Evolutionary conservation across 2,888 invertebrate genomes (phyloP), one percentile per base, ranked within the genome.

Genomic region (Philonicus albiceps): DNA sequence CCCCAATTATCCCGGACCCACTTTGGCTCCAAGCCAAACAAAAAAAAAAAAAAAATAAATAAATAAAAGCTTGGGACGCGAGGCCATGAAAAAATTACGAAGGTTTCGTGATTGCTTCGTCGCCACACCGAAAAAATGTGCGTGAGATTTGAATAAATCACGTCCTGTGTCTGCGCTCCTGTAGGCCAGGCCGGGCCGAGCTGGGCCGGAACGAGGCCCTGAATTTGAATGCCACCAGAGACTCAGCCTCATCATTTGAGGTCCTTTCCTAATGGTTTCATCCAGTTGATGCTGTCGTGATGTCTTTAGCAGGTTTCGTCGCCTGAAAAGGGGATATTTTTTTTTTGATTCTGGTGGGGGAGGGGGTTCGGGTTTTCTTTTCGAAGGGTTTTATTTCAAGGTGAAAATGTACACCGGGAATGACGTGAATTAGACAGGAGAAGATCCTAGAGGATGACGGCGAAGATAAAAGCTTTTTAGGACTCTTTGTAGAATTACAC

Each of bases 1-100:
- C 73, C 43, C 40, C 84, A 84, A 84, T 84, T 84, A 73, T 84
- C 30, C 30, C 30, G 22, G 19, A 84, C 43, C 73, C 73, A 84
- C 37, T 84, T 73, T 84, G 84, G 84, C 84, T 43, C n/a, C 5
- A 73, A 27, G 40, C 84, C 84, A 84, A 73, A 34, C 8, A 73
- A 84, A 34, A 19, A 83, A n/a, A 83, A 30, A 3, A 80, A 13
- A 53, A 40, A 40, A 3, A 3, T 8, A 40, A n/a, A 40, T n/a
- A 72, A 76, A 49, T 7, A 78, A 31, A 2, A 31, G 31, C 5
- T 5, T 80, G 80, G 43, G 5, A n/a, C 3, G 55, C 19, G 22
- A 64, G 64, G 64, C 64, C 64, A 64, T 64, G 64, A 64, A 64
- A 55, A 64, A 64, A 64, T 64, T 64, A 64, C 64, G 64, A 64